A percentile compares a stretch with the other conserved stretches of the same genome.
Evolutionary conservation across 92 coral and sea anemone species (phyloP).

Genomic region (Parazoanthus darwini): DNA sequence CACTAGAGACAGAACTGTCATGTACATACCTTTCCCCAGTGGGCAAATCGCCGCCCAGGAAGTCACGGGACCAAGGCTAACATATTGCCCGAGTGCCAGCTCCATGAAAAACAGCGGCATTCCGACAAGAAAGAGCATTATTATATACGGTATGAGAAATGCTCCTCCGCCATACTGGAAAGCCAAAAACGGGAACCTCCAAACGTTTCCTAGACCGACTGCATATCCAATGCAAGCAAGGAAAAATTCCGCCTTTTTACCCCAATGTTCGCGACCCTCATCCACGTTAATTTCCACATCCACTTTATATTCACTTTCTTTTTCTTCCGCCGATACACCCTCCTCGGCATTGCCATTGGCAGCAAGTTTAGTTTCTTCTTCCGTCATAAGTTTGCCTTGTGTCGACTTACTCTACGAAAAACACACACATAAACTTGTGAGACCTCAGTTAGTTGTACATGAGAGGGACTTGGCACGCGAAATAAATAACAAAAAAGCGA

Average conservation of each 20-base stretch:
- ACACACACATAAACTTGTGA: not conserved
- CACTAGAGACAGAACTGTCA: not conserved
- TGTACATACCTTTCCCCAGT: constrained; percentile 81
- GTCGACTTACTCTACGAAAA: not conserved
- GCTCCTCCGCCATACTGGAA: constrained; percentile 99
- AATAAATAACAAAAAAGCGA: not conserved
- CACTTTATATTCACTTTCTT: constrained; percentile 52
- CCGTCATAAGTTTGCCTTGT: constrained; percentile 18
- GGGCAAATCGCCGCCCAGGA: constrained; percentile 99
- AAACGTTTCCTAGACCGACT: constrained; percentile 95
- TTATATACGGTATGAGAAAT: constrained; percentile 87
- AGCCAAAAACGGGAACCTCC: constrained; percentile 97
- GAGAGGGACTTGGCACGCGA: constrained; percentile 4
- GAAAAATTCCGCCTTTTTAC: constrained; percentile 94
- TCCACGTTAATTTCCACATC: constrained; percentile 64
- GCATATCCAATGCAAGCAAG: constrained; percentile 96
- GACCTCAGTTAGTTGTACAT: not conserved
- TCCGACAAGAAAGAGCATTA: constrained; percentile 91
- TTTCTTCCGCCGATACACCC: constrained; percentile 44
- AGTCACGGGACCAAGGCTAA: constrained; percentile 97
- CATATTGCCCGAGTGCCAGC: constrained; percentile 89
- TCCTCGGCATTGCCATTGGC: constrained; percentile 67
- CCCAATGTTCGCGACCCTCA: constrained; percentile 95
- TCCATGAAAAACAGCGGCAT: constrained; percentile 99
- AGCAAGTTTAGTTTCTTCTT: constrained; percentile 74